Evolutionary conservation across 2,797 vertebrate species (phyloP).

Genomic region (Notoglanidium macrostoma): DNA sequence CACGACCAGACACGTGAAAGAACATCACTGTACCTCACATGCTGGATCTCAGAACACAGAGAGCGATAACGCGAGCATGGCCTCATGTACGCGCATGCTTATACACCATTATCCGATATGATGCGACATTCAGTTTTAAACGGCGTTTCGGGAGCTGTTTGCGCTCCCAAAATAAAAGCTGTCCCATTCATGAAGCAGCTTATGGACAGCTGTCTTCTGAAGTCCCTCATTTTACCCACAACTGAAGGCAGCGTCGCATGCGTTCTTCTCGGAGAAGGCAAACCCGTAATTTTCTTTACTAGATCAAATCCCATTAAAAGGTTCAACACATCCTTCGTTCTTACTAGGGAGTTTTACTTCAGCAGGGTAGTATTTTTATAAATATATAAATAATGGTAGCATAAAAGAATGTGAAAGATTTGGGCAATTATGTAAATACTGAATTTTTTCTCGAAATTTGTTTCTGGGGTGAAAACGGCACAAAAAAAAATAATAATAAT

Average conservation of each 20-base stretch:
- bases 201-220: conserved; percentile 22
- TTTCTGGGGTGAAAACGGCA: neutral
- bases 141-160: neutral
- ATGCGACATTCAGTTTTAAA: neutral
- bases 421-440: neutral
- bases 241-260: conserved; percentile 6
- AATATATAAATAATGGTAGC: neutral
- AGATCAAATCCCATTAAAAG: neutral
- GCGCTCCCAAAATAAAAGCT: neutral
- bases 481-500: neutral
- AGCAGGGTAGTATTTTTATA: too few species aligned
- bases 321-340: neutral
- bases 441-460: neutral
- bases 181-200: neutral
- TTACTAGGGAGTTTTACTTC: neutral
- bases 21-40: neutral
- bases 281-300: conserved; percentile 19
- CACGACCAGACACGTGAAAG: conserved; percentile 29
- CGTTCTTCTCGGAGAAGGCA: neutral
- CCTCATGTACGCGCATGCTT: neutral
- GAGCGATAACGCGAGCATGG: neutral
- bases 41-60: conserved; percentile 8
- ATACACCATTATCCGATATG: neutral
- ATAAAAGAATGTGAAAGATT: neutral
- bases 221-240: conserved; percentile 25